These are phyloP conservation scores for Phoenicopterus ruber DNA, from an alignment of 2,113 vertebrate species.

Conservation along the genomic window DNA sequence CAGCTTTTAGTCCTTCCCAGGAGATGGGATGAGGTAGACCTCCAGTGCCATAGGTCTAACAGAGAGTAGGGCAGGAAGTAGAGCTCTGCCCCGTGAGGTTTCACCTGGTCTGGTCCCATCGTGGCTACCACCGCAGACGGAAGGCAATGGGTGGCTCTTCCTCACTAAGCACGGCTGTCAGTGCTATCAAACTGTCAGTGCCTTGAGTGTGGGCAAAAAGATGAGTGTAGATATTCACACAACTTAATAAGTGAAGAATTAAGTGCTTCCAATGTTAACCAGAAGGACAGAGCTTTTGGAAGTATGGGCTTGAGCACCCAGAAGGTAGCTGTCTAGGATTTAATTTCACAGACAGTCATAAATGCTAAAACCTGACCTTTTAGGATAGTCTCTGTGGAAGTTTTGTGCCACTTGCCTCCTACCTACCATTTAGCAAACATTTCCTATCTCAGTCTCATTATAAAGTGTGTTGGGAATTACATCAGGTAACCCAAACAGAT, in stretches of 20 bases:
- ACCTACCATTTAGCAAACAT: not conserved
- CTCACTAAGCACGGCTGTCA: not conserved
- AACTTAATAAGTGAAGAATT: not conserved
- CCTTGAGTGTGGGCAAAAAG: not conserved
- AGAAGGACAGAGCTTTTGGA: not conserved
- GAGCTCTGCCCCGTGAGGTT: not conserved
- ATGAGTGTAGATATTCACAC: not conserved
- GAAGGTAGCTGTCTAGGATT: not conserved
- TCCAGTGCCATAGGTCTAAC: not conserved
- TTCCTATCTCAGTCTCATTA: not conserved
- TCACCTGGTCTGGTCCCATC: fast-evolving
- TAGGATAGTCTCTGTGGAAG: not conserved
- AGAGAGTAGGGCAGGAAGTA: not conserved
- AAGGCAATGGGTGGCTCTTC: not conserved
- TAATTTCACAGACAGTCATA: not conserved
- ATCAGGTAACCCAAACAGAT: not conserved
- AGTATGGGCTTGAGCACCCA: fast-evolving
- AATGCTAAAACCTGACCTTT: not conserved
- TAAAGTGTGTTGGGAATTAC: not conserved
- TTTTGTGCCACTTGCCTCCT: not conserved
- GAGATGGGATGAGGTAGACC: not conserved
- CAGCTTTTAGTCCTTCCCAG: not conserved
- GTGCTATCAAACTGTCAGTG: not conserved
- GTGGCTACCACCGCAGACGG: not conserved
- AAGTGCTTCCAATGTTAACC: not conserved